Percentiles rank a stretch among this genome's conserved stretches.
phyloP scores from a whole-genome alignment of 2,797 vertebrate genomes.

The Dicrostonyx torquatus region DNA sequence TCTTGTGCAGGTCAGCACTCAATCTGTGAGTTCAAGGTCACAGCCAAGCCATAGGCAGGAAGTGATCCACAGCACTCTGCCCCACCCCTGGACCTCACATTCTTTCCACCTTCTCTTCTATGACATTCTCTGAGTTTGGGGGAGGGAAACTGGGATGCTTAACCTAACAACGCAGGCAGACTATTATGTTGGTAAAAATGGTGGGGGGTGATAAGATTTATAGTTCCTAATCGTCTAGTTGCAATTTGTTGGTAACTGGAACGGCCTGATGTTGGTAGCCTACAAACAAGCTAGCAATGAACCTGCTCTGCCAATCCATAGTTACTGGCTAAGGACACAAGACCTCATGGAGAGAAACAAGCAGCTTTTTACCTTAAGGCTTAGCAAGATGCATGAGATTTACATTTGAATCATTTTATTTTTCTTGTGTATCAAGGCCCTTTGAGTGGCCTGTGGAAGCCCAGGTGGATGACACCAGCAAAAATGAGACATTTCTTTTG shows the following conservation, averaged over 20 bases:
- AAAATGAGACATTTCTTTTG: not conserved
- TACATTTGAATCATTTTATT: not conserved
- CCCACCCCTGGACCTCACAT: too few species aligned
- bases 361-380: not conserved
- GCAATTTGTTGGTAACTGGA: not conserved
- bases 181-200: not conserved
- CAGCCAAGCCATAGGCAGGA: too few species aligned
- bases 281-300: not conserved
- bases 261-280: not conserved
- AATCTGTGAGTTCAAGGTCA: not conserved
- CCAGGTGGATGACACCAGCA: not conserved
- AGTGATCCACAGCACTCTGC: not conserved
- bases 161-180: not conserved
- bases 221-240: not conserved
- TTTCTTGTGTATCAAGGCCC: not conserved
- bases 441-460: not conserved
- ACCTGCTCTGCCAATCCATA: not conserved
- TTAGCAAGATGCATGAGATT: not conserved
- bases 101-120: not conserved
- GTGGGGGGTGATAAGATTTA: not conserved
- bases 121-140: not conserved
- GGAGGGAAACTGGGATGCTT: not conserved
- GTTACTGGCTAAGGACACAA: not conserved
- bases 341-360: not conserved
- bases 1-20: not conserved